Evolutionary conservation across 2,797 vertebrate species (phyloP), one percentile per base, ranked within the genome.

Genomic region (Carapus acus): DNA sequence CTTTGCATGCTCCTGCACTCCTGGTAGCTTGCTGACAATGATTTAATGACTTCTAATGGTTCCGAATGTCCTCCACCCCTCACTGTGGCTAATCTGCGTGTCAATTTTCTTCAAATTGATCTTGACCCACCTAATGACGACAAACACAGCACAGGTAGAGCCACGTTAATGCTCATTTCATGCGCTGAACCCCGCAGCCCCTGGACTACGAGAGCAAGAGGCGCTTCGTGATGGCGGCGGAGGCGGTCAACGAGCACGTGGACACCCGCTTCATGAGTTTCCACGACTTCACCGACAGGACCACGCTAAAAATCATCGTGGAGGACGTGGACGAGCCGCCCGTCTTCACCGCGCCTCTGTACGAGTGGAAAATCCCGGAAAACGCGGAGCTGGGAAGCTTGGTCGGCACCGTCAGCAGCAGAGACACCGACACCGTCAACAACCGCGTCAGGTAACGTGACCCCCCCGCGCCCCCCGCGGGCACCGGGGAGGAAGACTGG

Each of bases 291-390:
- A 78, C 68, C 27, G 94, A 96, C 66, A 83, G 76, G 58, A 90
- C 94, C 0, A 82, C 85, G 14, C 74, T 99, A 24, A 93, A 89
- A 83, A 82, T 99, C 14, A 75, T 80, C 1, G 92, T 99, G 54
- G 71, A 85, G 54, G 91, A 99, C 16, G 90, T 89, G 22, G 92
- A 99, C 19, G 96, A 99, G 50, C 90, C 93, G n/a, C 95, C 96
- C 0, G 70, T 90, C 56, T 99, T 96, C 66, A 73, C 77, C 3
- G 55, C 47, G 0, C 58, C 83, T 0, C 54, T 56, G 61, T 95
- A 94, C 11, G 21, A 87, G 20, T 93, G 94, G 90, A 88, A 93
- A 43, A 77, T 92, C 54, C 15, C 58, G 2, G 96, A 99, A 76
- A 95, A 82, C 17, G 78, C 71, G 1, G 36, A 45, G 0, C 53